Evolutionary conservation across 2,113 vertebrate species (phyloP), one percentile per base, ranked within the genome.

Genomic region (Alectura lathami): DNA sequence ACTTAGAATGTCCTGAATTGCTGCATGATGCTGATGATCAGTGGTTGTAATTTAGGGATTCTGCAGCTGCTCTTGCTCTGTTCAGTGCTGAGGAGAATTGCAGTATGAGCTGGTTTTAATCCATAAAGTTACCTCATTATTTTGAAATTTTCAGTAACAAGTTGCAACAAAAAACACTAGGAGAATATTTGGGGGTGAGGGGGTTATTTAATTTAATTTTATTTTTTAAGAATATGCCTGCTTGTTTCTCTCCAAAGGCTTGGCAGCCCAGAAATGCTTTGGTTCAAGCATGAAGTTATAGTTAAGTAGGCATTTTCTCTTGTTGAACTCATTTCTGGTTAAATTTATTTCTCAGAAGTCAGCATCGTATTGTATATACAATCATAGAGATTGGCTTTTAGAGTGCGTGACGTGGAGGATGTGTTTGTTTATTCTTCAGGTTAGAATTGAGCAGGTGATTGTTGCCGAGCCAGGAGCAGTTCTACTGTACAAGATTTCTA

Each of bases 371-470:
- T 76, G 18, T 23, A 32, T 45, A 11, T 54, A 16, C 70, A 70
- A 30, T 78, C 20, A 24, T 12, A 54, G n/a, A n/a, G 13, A 1
- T 45, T 88, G 36, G 3, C 29, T 74, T 87, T 78, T 5, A 6
- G 51, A 70, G 56, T 72, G 32, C 56, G 4, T 38, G 13, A 59
- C 13, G 9, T 86, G n/a, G 87, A 67, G 20, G 16, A 38, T 40
- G 21, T 40, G 21, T 40, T 93, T 56, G 10, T 97, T 91, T 73
- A 26, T 94, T 91, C 36, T 87, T 81, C 95, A 99, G 99, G 99
- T 99, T 92, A 98, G 99, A 89, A 99, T 99, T 92, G 99, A 99
- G 82, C 99, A 99, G 96, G 99, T 99, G 64, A 99, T 99, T 30
- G 98, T 99, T 73, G 99, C 99, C 2, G 99, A 99, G 83, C 99